phyloP scores from a whole-genome alignment of 2,888 invertebrate species.

The Caenorhabditis macrosperma region DNA sequence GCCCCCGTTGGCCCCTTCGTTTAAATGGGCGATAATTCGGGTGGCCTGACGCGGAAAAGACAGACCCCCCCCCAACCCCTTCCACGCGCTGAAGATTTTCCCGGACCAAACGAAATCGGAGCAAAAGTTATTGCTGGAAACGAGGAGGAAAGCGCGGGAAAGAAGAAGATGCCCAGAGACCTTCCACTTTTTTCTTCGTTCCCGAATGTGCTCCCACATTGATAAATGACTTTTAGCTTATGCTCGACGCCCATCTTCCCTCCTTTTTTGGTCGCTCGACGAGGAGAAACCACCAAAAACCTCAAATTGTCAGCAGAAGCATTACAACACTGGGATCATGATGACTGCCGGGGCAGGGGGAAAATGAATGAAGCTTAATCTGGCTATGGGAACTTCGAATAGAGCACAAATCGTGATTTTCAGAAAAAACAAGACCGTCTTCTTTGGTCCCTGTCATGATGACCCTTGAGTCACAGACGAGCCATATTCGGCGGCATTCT shows the following conservation, averaged over 20 bases:
- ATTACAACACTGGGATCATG: no score
- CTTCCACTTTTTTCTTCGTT: conserved; percentile 13
- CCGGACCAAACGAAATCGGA: not conserved
- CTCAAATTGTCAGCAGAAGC: not conserved
- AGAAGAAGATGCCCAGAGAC: not conserved
- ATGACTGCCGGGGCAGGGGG: no score
- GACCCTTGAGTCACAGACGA: not conserved
- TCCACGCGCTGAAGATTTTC: conserved; percentile 20
- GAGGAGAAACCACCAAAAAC: not conserved
- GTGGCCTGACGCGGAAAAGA: conserved; percentile 10
- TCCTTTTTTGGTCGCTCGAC: conserved; percentile 14
- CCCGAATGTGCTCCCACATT: conserved; percentile 54
- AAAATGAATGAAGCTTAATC: no score
- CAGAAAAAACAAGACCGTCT: not conserved
- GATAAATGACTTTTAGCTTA: conserved; percentile 59
- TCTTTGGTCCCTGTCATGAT: not conserved
- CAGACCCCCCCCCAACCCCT: not conserved
- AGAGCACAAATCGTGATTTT: no score
- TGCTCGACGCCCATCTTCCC: conserved; percentile 10
- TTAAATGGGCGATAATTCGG: conserved; percentile 50
- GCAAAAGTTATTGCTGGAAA: not conserved
- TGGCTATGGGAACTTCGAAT: no score
- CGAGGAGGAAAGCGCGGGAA: not conserved
- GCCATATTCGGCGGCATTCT: conserved; percentile 29
- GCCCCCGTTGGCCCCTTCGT: not conserved